Evolutionary conservation across 2,888 invertebrate genomes (phyloP).

Genomic region (Congeria kusceri): DNA sequence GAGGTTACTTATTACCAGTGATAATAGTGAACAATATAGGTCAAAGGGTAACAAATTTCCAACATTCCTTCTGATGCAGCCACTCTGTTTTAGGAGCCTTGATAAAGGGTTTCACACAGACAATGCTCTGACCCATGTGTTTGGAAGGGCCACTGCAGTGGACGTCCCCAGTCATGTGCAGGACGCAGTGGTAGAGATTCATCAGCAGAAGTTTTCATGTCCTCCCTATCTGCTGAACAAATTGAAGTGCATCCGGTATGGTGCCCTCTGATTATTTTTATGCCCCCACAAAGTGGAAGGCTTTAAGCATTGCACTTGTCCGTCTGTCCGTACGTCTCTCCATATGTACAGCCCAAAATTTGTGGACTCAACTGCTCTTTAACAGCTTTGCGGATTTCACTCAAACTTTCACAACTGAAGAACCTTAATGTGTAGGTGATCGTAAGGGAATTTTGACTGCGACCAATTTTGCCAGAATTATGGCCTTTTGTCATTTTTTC

Average conservation of each 20-base stretch:
- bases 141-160: constrained; percentile 66
- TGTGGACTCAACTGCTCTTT: too few relatives aligned
- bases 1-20: too few relatives aligned
- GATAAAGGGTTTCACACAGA: constrained; percentile 82
- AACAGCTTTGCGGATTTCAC: too few relatives aligned
- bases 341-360: too few relatives aligned
- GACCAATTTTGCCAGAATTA: too few relatives aligned
- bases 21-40: too few relatives aligned
- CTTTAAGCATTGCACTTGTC: not conserved
- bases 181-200: not conserved
- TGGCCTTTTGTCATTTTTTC: too few relatives aligned
- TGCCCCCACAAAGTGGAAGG: too few relatives aligned
- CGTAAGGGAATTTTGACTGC: too few relatives aligned
- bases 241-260: constrained; percentile 57
- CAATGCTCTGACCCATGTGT: constrained; percentile 79
- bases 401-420: too few relatives aligned
- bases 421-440: too few relatives aligned
- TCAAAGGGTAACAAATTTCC: not conserved
- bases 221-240: constrained; percentile 55
- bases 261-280: too few relatives aligned
- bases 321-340: not conserved
- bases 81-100: constrained; percentile 75
- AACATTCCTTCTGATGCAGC: not conserved
- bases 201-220: constrained; percentile 33
- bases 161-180: constrained; percentile 30